Conservation (phyloP, 2,113 vertebrate genomes). For the Micromys minutus region DNA sequence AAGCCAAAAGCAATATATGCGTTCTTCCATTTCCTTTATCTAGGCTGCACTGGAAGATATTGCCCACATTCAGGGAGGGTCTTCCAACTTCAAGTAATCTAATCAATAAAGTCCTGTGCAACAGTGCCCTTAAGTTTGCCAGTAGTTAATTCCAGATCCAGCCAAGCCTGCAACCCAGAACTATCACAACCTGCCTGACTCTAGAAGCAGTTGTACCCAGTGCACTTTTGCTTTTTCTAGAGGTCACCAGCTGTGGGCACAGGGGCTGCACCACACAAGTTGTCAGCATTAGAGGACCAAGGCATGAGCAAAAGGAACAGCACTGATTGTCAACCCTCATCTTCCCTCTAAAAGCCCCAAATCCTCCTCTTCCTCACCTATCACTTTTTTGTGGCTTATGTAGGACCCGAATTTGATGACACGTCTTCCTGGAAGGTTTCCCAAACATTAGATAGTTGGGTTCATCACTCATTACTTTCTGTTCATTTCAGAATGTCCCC, state of each 20-base stretch:
- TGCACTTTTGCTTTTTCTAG: neutral
- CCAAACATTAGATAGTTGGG: neutral
- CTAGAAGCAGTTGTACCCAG: neutral
- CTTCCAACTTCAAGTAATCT: neutral
- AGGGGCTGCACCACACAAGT: neutral
- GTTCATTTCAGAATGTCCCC: neutral
- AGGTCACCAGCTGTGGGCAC: neutral
- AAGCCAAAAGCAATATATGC: neutral
- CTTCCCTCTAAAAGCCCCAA: neutral
- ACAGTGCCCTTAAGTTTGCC: neutral
- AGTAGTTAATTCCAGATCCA: neutral
- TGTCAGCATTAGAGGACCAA: neutral
- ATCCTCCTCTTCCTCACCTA: neutral
- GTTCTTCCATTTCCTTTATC: neutral
- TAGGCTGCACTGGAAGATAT: neutral
- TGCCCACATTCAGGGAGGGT: neutral
- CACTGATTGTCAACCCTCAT: neutral
- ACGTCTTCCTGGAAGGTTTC: neutral
- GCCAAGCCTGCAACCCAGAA: neutral
- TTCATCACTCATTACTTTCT: neutral
- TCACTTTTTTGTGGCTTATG: neutral
- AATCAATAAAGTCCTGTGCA: neutral
- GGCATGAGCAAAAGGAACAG: neutral
- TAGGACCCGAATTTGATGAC: neutral
- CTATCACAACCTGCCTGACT: neutral